Evolutionary conservation across 2,888 invertebrate species (phyloP), one percentile per base, ranked within the genome.

Genomic region (Dolomedes plantarius): DNA sequence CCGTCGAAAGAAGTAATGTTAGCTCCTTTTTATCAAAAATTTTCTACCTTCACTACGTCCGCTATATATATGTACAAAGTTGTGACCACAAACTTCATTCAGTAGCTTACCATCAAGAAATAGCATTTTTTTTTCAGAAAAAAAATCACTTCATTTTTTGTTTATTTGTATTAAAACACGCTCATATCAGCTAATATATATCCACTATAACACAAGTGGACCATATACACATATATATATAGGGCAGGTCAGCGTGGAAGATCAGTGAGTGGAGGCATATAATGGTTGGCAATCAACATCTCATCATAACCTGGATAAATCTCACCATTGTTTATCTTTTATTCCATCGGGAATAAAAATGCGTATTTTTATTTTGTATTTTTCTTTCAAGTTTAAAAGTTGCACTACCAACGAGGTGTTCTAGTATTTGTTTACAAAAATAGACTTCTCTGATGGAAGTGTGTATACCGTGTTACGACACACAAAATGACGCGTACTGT

Each of bases 371-470:
- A 31, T 71, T 69, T 72, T 72, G 7, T 2, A 23, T 23, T 56
- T 85, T 78, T 64, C 83, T 74, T 75, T 78, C 68, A 79, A 74
- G 79, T 86, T 86, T 86, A 80, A 86, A 86, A 86, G 80, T 79
- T 86, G 86, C 80, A 76, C 80, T 80, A 86, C 86, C 86, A 87
- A 82, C 87, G 78, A 81, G 82, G 87, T 82, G 76, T 87, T 86
- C 82, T 87, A 87, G 77, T 81, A 82, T 72, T 82, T 78, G 71
- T 74, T 87, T 87, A 87, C 72, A 87, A 87, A 87, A 87, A 87
- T 87, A 87, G 76, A 87, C 87, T 87, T 87, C 87, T 87, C 87
- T 87, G 69, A 56, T 87, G 82, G 87, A 87, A 87, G 87, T 86
- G 74, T 75, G 65, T 77, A 73, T 72, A 41, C 50, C 73, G 65